These are phyloP conservation scores for Passer montanus DNA, from an alignment of 2,113 vertebrate species.

Conservation along the genomic window DNA sequence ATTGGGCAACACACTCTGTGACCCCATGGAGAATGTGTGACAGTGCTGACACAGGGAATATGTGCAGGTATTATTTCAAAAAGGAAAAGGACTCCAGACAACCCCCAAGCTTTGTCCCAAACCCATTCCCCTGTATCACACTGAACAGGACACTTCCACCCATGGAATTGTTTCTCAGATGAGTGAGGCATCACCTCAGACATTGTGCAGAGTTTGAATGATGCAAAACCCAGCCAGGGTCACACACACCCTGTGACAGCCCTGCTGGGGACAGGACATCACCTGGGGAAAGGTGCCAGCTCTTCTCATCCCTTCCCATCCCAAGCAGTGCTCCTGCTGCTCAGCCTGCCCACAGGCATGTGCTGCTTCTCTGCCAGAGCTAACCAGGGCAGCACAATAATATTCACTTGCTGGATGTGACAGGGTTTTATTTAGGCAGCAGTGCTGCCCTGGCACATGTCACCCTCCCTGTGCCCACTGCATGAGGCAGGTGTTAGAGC, in stretches of 20 bases:
- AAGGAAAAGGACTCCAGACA: neutral
- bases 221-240: neutral
- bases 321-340: neutral
- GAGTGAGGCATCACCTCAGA: neutral
- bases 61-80: neutral
- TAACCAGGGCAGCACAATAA: neutral
- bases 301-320: neutral
- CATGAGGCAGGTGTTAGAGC: neutral
- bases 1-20: neutral
- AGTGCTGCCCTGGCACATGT: accelerated
- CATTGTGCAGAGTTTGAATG: accelerated
- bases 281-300: neutral
- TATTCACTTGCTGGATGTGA: neutral
- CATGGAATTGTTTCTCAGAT: neutral
- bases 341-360: neutral
- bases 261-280: neutral
- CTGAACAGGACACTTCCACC: neutral
- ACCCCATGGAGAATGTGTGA: neutral
- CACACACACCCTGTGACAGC: accelerated
- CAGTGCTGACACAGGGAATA: neutral
- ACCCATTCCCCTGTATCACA: neutral
- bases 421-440: neutral
- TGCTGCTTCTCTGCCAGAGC: neutral
- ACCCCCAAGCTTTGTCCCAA: neutral
- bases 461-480: neutral